Base-by-base conservation (phyloP, 2,888 invertebrate genomes). In the Hyalella azteca region DNA sequence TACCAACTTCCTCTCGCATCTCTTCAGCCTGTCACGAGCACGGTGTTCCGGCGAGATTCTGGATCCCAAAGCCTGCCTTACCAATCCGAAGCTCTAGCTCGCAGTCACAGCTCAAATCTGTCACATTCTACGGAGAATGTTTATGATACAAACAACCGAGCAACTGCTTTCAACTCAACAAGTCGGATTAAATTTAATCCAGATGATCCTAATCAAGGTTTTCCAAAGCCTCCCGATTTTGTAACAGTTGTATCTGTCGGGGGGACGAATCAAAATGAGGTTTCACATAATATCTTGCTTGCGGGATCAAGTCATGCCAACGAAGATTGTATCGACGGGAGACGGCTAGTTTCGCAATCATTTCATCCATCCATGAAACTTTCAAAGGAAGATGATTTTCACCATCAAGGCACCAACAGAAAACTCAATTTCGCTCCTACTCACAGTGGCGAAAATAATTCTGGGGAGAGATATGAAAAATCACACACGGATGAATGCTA, bases 181-280 rank as follows among this genome's bases (percentile, higher is more conserved):
- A 29, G 54, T 26, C 54, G 54, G 4, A 29, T 22, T 26, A 54
- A 26, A 29, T 54, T 54, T 26, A 29, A 13, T 11, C 50, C 76
- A 50, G 49, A 77, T 73, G 73, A 77, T 49, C 77, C 79, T 32
- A 81, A 77, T 76, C 80, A 79, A 48, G 66, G 41, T 13, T 29
- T 79, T 49, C 79, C 83, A 19, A 80, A 78, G 41, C 81, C 83
- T 13, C 66, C 81, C 22, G 81, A 81, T 39, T 83, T 81, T 60
- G 83, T 83, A 26, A 83, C 83, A 59, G 83, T 83, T 26, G 83
- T 83, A 76, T 81, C 81, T 2, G 83, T 83, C 15, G 83, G 81
- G 5, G 78, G 60, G 2, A 26, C 40, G 22, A 66, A 45, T 32
- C 41, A 26, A 19, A 15, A 45, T 5, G 22, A 40, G 60, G 41